phyloP scores from a whole-genome alignment of 2,113 vertebrate species.

The Corythornis cristatus region DNA sequence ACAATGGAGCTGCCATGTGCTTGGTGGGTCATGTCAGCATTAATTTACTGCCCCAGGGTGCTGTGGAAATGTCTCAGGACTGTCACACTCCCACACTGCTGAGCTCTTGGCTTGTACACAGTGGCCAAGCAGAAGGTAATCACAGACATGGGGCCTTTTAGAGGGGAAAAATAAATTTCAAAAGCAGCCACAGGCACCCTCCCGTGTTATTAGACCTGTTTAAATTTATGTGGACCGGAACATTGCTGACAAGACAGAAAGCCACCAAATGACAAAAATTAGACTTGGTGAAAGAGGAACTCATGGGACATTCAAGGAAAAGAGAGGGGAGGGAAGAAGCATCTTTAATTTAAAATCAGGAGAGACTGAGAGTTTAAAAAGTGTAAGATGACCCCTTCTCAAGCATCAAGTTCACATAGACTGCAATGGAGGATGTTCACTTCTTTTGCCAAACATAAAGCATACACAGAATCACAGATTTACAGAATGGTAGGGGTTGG shows the following conservation, averaged over 20 bases:
- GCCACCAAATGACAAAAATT: background rate
- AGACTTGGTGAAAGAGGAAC: background rate
- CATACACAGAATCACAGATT: background rate
- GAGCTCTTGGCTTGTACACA: conserved; percentile 44
- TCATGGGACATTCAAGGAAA: background rate
- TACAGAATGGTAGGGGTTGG: background rate
- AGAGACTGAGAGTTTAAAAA: background rate
- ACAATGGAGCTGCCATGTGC: conserved; percentile 69
- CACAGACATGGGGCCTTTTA: conserved; percentile 1
- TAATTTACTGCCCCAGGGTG: conserved; percentile 65
- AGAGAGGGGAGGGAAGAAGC: background rate
- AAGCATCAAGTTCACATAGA: background rate
- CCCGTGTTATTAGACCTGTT: background rate
- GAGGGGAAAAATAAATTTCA: background rate
- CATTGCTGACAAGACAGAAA: background rate
- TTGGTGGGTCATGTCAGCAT: conserved; percentile 66
- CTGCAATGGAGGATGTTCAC: background rate
- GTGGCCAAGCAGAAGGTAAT: conserved; percentile 43
- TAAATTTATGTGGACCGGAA: background rate
- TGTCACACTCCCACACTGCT: conserved; percentile 50
- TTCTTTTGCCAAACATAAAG: background rate
- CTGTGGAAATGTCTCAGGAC: conserved; percentile 52
- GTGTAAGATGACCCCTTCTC: background rate
- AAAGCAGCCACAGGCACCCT: background rate
- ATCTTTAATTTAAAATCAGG: background rate